Percentiles rank a stretch among this genome's conserved stretches.
Evolutionary conservation across 2,113 vertebrate species (phyloP).

Genomic region (Numenius arquata): DNA sequence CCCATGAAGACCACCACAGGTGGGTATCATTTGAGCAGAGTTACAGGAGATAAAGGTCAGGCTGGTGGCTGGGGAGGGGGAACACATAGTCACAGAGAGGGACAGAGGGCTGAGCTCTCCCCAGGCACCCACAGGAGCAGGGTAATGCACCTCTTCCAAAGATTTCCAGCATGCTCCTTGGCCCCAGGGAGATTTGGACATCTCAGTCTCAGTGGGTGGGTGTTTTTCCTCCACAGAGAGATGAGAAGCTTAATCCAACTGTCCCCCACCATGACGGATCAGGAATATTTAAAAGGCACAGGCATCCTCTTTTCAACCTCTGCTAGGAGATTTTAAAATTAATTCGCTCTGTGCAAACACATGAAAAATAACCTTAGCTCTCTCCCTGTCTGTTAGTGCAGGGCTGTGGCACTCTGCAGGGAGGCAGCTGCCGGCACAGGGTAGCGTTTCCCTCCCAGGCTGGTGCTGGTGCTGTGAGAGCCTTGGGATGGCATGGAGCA

Average conservation of each 20-base stretch:
- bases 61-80: neutral
- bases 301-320: neutral
- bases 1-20: too few species aligned
- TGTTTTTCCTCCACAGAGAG: neutral
- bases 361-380: too few species aligned
- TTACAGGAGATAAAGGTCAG: neutral
- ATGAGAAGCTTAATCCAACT: neutral
- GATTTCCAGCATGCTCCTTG: neutral
- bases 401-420: neutral
- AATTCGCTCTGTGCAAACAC: neutral
- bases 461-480: too few species aligned
- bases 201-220: neutral
- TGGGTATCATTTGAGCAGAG: too few species aligned
- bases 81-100: neutral
- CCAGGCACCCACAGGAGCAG: rapidly evolving
- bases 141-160: neutral
- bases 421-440: rapidly evolving
- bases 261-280: rapidly evolving
- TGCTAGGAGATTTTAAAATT: neutral
- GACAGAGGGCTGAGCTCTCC: neutral
- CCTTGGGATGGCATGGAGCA: too few species aligned
- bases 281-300: neutral
- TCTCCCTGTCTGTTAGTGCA: neutral
- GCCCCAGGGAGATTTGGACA: rapidly evolving
- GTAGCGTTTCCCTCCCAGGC: neutral